Evolutionary conservation across 2,888 invertebrate genomes (phyloP).

Genomic region (Gerris lacustris): DNA sequence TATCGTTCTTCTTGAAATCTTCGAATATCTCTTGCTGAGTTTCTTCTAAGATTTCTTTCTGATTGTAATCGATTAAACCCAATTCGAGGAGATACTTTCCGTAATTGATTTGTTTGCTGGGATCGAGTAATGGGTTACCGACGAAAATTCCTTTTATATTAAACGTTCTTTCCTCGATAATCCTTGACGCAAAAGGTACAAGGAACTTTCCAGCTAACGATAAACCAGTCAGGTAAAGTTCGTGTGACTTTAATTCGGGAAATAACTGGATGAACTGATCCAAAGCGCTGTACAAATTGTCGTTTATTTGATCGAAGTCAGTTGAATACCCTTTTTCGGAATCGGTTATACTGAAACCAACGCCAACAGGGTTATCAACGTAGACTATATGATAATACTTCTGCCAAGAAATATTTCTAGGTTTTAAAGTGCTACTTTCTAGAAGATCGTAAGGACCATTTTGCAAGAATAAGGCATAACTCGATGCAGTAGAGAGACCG

Average conservation of each 20-base stretch:
- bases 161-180: not conserved
- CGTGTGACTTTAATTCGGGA: not conserved
- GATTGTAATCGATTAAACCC: too few species aligned
- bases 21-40: too few species aligned
- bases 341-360: constrained; percentile 41
- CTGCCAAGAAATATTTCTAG: constrained; percentile 38
- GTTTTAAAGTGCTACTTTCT: constrained; percentile 27
- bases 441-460: constrained; percentile 38
- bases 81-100: too few species aligned
- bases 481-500: constrained; percentile 34
- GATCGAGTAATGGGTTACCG: not conserved
- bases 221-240: not conserved
- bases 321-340: constrained; percentile 29
- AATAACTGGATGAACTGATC: not conserved
- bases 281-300: not conserved
- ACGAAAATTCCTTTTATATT: not conserved
- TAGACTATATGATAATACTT: constrained; percentile 40
- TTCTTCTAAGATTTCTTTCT: too few species aligned
- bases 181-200: not conserved
- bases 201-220: not conserved
- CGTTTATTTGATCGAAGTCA: not conserved
- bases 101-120: too few species aligned
- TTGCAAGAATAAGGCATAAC: constrained; percentile 37
- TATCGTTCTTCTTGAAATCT: too few species aligned
- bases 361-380: constrained; percentile 43